Evolutionary conservation across 2,113 vertebrate genomes (phyloP).

Genomic region (Sphyrna mokarran): DNA sequence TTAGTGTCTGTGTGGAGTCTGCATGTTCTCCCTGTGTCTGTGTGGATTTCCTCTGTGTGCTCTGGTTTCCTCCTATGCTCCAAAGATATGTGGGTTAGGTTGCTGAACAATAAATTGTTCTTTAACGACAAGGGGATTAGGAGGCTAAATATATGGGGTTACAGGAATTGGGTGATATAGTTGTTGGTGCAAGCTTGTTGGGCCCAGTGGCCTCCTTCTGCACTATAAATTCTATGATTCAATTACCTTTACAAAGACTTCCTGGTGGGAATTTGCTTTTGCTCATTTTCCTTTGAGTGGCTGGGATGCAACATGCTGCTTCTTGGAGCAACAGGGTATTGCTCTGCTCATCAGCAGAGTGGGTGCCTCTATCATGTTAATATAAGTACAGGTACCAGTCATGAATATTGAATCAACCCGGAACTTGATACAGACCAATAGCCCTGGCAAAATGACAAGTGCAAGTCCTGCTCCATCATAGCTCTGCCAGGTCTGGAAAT

Average conservation of each 20-base stretch:
- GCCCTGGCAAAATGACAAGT: neutral
- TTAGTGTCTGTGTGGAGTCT: too few relatives aligned
- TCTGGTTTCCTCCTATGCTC: too few relatives aligned
- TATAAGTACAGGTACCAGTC: neutral
- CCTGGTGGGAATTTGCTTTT: neutral
- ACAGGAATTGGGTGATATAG: too few relatives aligned
- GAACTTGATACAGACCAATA: neutral
- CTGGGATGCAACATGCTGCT: neutral
- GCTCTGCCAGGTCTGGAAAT: neutral
- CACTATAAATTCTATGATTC: too few relatives aligned
- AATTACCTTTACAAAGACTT: neutral
- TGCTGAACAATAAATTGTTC: too few relatives aligned
- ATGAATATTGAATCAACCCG: neutral
- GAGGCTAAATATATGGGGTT: too few relatives aligned
- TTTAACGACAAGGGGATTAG: too few relatives aligned
- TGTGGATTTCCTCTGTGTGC: too few relatives aligned
- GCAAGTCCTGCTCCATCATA: neutral
- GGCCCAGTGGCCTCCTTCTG: too few relatives aligned
- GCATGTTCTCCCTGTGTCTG: too few relatives aligned
- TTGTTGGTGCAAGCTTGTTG: too few relatives aligned
- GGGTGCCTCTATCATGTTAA: neutral
- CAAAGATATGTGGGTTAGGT: too few relatives aligned
- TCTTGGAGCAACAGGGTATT: neutral
- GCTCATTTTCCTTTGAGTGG: neutral
- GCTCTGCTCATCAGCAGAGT: neutral